Base-by-base conservation (phyloP, 1,140 invertebrate species). In the Aphis craccivora region DNA sequence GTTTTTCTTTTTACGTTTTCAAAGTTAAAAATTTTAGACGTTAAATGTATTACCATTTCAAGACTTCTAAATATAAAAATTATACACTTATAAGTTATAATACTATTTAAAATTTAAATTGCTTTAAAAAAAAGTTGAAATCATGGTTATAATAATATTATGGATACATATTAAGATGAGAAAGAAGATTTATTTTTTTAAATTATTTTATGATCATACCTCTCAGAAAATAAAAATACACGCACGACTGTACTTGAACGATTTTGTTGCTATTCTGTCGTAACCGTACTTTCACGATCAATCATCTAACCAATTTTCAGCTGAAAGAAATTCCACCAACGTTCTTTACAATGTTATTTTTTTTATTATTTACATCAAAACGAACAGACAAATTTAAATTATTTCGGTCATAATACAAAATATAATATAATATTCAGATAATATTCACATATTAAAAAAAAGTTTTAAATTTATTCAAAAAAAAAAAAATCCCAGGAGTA, bases 201-300 rank as follows among this genome's bases (percentile, higher is more conserved):
- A 53, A 53, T 89, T 53, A 53, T 53, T 89, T 53, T 37, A 55
- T n/a, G 45, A 88, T 86, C n/a, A 55, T 89, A 40, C 88, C 7
- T 89, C 88, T 55, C 25, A 11, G 23, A 55, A 55, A 89, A 89
- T 55, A 25, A 89, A 55, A 55, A 53, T 89, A 55, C 40, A 55
- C 51, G 51, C 88, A 89, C 88, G 48, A 89, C 48, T 89, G 87
- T 89, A 89, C n/a, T 53, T 37, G n/a, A 89, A 53, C 87, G 51
- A 55, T 89, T 55, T 55, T 55, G 35, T 88, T 55, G 51, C 51
- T 89, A 40, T 89, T 89, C 88, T 89, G 48, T 89, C 87, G 48
- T 89, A 89, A 89, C 51, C 51, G 35, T 89, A 37, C 37, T 89
- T 55, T 89, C 35, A 55, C 51, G 48, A 89, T 89, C 88, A 89